Percentiles rank a stretch among this genome's conserved stretches.
Evolutionary conservation across 1,140 invertebrate genomes (phyloP).

Genomic region (Argopecten irradians): DNA sequence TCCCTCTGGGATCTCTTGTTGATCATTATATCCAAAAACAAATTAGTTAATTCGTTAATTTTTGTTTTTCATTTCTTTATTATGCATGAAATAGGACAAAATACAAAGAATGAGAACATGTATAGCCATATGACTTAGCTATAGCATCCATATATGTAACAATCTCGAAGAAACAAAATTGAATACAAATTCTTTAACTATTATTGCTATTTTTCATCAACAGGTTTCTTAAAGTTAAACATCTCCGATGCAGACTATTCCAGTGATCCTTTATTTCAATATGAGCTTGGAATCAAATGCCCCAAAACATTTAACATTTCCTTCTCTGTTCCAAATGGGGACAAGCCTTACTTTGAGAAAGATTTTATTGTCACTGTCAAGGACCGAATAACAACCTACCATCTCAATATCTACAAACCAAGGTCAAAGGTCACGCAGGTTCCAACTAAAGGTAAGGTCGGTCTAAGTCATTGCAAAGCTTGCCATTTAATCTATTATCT

Average conservation of each 20-base stretch:
- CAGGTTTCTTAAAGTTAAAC: conserved; percentile 62
- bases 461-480: not conserved
- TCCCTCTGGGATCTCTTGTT: too few species aligned
- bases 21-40: too few species aligned
- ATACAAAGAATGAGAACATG: too few species aligned
- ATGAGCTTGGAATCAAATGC: conserved; percentile 61
- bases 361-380: conserved; percentile 57
- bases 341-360: conserved; percentile 53
- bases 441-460: not conserved
- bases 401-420: conserved; percentile 57
- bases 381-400: conserved; percentile 51
- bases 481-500: not conserved
- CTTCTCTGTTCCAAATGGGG: conserved; percentile 61
- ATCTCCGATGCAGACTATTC: conserved; percentile 60
- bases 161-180: too few species aligned
- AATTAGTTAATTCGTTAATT: too few species aligned
- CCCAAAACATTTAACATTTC: conserved; percentile 58
- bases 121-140: too few species aligned
- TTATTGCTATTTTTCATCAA: not conserved
- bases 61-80: too few species aligned
- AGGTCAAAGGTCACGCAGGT: not conserved
- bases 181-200: too few species aligned
- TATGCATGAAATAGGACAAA: too few species aligned
- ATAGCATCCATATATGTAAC: too few species aligned
- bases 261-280: conserved; percentile 55